Conservation (phyloP, 2,888 invertebrate species). For the Ametastegia equiseti region DNA sequence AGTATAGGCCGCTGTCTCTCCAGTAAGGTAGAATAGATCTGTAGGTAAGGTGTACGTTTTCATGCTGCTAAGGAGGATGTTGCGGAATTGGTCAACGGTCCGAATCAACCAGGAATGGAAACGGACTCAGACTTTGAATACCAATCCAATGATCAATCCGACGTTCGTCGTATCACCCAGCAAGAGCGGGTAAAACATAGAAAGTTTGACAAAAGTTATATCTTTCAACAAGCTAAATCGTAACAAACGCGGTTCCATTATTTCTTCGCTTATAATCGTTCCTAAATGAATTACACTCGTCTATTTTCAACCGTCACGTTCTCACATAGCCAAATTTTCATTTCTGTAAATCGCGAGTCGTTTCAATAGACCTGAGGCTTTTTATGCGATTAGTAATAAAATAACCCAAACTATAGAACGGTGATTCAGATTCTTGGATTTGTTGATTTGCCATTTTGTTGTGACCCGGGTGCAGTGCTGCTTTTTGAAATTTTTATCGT, state of each 20-base stretch:
- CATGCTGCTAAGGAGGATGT: conserved; percentile 73
- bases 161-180: conserved; percentile 68
- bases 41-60: conserved; percentile 73
- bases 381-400: too few species aligned
- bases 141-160: conserved; percentile 66
- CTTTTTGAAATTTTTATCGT: not conserved
- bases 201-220: conserved; percentile 42
- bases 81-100: conserved; percentile 62
- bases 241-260: not conserved
- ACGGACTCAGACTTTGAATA: conserved; percentile 65
- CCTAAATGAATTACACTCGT: too few species aligned
- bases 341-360: not conserved
- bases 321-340: too few species aligned
- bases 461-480: too few species aligned
- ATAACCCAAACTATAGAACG: too few species aligned
- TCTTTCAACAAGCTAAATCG: conserved; percentile 37
- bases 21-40: conserved; percentile 72
- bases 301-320: not conserved
- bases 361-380: too few species aligned
- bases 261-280: not conserved
- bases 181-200: conserved; percentile 71
- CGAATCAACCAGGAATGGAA: conserved; percentile 59
- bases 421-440: too few species aligned
- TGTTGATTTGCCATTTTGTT: too few species aligned
- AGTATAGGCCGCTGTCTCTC: conserved; percentile 63